Evolutionary conservation across 2,888 invertebrate species (phyloP).

Genomic region (Scaptomyza cyrtandrae): DNA sequence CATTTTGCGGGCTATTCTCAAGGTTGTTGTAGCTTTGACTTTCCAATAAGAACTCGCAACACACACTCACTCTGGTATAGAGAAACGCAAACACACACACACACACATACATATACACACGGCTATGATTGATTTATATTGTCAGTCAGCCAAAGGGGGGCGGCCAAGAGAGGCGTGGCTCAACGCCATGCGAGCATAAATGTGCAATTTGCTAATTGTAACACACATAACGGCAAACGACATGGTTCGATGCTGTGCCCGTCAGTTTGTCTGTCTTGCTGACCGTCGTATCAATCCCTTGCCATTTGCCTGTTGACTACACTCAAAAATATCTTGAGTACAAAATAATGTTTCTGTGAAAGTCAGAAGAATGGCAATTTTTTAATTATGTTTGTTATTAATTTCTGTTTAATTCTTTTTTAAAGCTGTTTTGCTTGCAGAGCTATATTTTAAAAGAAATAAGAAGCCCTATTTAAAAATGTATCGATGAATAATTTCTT

Average conservation of each 20-base stretch:
- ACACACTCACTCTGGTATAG: neutral
- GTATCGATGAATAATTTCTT: no score
- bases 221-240: constrained; percentile 71
- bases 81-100: neutral
- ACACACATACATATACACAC: neutral
- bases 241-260: constrained; percentile 28
- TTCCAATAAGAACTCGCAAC: constrained; percentile 70
- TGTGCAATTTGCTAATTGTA: constrained; percentile 79
- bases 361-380: no score
- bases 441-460: no score
- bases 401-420: no score
- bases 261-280: constrained; percentile 4
- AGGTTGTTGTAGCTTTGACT: constrained; percentile 68
- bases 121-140: constrained; percentile 76
- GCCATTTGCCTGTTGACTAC: constrained; percentile 37
- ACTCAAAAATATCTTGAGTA: neutral
- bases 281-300: constrained; percentile 52
- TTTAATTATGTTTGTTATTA: no score
- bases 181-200: constrained; percentile 72
- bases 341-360: no score
- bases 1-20: constrained; percentile 56
- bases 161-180: constrained; percentile 47
- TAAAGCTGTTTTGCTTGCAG: no score
- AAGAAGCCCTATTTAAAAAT: no score
- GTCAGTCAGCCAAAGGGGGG: constrained; percentile 56